Evolutionary conservation across 2,113 vertebrate species (phyloP).

Genomic region (Oophaga pumilio): DNA sequence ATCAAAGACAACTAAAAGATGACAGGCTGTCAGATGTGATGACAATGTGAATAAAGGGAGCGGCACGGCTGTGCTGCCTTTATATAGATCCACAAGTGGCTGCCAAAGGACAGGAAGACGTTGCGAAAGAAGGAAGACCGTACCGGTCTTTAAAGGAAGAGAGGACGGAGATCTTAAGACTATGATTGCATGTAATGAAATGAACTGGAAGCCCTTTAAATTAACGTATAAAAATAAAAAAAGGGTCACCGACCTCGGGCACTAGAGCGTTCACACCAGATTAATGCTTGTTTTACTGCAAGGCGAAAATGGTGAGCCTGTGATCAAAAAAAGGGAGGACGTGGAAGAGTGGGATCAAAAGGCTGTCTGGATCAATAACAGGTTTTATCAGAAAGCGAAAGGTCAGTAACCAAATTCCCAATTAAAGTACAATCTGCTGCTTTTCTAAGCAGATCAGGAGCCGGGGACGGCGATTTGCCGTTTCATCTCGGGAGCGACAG

Average conservation of each 20-base stretch:
- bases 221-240: background rate
- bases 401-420: slow-evolving; percentile 19
- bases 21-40: slow-evolving; percentile 37
- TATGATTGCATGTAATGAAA: slow-evolving; percentile 20
- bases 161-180: background rate
- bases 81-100: slow-evolving; percentile 19
- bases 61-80: background rate
- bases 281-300: background rate
- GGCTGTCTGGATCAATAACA: background rate
- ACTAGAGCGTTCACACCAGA: background rate
- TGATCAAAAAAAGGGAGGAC: background rate
- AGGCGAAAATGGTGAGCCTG: background rate
- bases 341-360: background rate
- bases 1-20: slow-evolving; percentile 34
- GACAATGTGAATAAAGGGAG: slow-evolving; percentile 25
- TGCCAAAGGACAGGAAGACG: background rate
- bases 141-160: background rate
- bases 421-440: slow-evolving; percentile 5
- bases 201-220: background rate
- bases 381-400: background rate
- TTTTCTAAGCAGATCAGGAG: slow-evolving; percentile 6
- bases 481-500: slow-evolving; percentile 16
- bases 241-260: background rate
- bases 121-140: background rate
- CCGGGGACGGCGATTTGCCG: background rate